Evolutionary conservation across 2,113 vertebrate species (phyloP).

Genomic region (Grammomys dolichurus): DNA sequence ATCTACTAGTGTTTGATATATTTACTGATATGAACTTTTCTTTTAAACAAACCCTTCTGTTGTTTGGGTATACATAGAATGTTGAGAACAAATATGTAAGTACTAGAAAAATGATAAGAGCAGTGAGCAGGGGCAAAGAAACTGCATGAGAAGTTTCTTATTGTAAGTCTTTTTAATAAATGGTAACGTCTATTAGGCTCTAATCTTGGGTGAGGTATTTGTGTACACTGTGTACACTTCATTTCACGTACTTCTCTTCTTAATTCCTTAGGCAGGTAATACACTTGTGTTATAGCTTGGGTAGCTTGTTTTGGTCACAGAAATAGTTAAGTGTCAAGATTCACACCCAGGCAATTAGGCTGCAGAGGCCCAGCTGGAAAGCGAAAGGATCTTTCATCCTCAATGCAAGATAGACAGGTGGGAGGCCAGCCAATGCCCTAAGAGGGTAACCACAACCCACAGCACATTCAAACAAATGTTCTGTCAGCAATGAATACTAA

Average conservation of each 20-base stretch:
- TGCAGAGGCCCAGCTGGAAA: not conserved
- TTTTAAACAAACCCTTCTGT: not conserved
- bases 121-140: not conserved
- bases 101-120: not conserved
- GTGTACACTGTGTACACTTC: not conserved
- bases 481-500: not conserved
- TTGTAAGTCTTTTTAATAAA: not conserved
- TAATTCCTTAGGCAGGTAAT: not conserved
- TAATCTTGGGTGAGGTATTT: not conserved
- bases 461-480: not conserved
- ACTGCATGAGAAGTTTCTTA: not conserved
- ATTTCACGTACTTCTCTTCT: not conserved
- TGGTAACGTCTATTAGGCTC: not conserved
- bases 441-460: not conserved
- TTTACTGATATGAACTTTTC: not conserved
- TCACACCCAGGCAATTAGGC: not conserved
- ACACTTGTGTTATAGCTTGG: not conserved
- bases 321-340: not conserved
- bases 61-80: not conserved
- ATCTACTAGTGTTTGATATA: slow-evolving; percentile 81
- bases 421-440: not conserved
- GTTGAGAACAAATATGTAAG: not conserved
- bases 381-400: not conserved
- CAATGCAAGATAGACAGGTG: not conserved
- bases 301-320: not conserved